Conservation (phyloP, 1,140 invertebrate species). For the Thaumatotibia leucotreta region DNA sequence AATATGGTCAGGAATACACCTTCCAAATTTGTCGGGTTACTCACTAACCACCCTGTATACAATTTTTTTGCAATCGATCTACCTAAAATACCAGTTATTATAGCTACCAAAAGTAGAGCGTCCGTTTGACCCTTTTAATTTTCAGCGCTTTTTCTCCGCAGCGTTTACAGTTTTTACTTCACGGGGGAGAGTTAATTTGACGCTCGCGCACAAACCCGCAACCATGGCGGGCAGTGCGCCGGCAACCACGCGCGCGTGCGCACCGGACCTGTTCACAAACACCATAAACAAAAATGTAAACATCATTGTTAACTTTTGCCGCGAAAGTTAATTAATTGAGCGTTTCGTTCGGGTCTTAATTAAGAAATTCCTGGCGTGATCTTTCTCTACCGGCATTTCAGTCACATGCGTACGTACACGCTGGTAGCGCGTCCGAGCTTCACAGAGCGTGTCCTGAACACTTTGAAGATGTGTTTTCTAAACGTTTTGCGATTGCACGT, state of each 20-base stretch:
- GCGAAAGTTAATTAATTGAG: slow-evolving; percentile 59
- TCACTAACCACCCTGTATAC: too few species aligned
- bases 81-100: too few species aligned
- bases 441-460: slow-evolving; percentile 25
- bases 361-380: slow-evolving; percentile 21
- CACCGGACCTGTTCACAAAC: slow-evolving; percentile 20
- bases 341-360: slow-evolving; percentile 15
- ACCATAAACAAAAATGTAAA: slow-evolving; percentile 30
- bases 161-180: slow-evolving; percentile 67
- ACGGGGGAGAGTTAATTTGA: slow-evolving; percentile 64
- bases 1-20: too few species aligned
- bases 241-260: slow-evolving; percentile 36
- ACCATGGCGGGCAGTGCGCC: slow-evolving; percentile 48
- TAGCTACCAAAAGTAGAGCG: too few species aligned
- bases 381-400: slow-evolving; percentile 41
- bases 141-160: slow-evolving; percentile 64
- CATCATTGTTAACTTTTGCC: slow-evolving; percentile 58
- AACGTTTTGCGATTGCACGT: slow-evolving; percentile 72
- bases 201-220: too few species aligned
- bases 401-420: slow-evolving; percentile 38
- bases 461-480: slow-evolving; percentile 71
- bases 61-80: too few species aligned
- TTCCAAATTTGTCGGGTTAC: too few species aligned
- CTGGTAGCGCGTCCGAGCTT: slow-evolving; percentile 32
- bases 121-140: slow-evolving; percentile 47